Evolutionary conservation across 1,140 invertebrate genomes (phyloP).

Genomic region (Drosophila ficusphila): DNA sequence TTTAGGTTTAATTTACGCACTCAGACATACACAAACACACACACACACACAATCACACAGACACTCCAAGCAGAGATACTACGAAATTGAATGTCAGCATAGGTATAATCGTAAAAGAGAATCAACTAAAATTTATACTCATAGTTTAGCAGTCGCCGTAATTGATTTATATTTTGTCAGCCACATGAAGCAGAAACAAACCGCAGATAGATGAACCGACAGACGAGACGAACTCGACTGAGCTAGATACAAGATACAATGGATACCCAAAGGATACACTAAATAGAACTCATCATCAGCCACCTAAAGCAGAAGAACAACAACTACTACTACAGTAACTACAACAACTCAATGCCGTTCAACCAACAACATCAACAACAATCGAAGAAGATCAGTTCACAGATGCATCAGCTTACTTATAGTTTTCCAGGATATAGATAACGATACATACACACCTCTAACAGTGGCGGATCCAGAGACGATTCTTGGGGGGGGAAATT

Average conservation of each 20-base stretch:
- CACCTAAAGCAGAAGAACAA: constrained; percentile 51
- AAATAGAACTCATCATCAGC: constrained; percentile 61
- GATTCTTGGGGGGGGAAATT: too few relatives aligned
- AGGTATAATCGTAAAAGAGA: constrained; percentile 63
- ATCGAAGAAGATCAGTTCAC: constrained; percentile 44
- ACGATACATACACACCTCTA: constrained; percentile 25
- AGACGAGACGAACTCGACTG: constrained; percentile 64
- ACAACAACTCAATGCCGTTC: constrained; percentile 65
- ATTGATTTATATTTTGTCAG: constrained; percentile 69
- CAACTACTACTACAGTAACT: constrained; percentile 40
- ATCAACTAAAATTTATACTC: constrained; percentile 68
- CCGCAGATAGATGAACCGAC: constrained; percentile 49
- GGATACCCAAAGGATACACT: constrained; percentile 33
- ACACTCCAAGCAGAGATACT: constrained; percentile 36
- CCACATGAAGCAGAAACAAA: constrained; percentile 56
- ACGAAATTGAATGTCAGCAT: constrained; percentile 61
- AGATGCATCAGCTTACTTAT: constrained; percentile 45
- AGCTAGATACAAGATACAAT: constrained; percentile 52
- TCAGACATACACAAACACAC: constrained; percentile 42
- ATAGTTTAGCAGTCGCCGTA: constrained; percentile 75
- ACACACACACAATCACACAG: not conserved
- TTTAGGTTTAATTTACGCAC: constrained; percentile 71
- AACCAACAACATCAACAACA: constrained; percentile 37
- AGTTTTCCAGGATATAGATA: constrained; percentile 23
- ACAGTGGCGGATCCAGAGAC: too few relatives aligned